Evolutionary conservation across 2,113 vertebrate species (phyloP), one percentile per base, ranked within the genome.

Genomic region (Anser brachyrhynchus): DNA sequence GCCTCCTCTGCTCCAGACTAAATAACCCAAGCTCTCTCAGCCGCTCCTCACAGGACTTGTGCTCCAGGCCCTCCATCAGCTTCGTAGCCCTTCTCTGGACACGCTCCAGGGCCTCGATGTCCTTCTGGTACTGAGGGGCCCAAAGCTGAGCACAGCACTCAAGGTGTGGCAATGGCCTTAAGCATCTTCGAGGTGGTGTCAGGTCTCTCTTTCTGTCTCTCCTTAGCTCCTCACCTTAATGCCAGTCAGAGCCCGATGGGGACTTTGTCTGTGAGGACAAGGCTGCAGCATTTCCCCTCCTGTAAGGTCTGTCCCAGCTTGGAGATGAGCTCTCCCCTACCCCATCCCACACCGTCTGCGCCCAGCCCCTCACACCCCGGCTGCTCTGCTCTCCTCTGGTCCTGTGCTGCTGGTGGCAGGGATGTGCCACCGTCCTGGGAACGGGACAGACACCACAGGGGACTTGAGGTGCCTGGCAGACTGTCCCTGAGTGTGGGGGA

Each of bases 301-400:
- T 16, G 23, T 41, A 71, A n/a, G 0, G 1, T 58, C 57, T 5
- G 9, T 84, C 65, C 28, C 49, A 51, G 5, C 16, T 17, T 4
- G n/a, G 20, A 84, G 29, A 6, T 10, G 15, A 13, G 29, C 31
- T 15, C 39, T 31, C 25, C n/a, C 20, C 31, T 31, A 41, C n/a
- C 57, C 35, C 65, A 35, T 41, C 49, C 29, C 35, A 35, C 13
- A 17, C 29, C 17, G 13, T 22, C 29, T 35, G 64, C 7, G 3
- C 20, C 31, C 31, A 18, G 2, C 7, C 29, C 41, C 17, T 71
- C 6, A 4, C 3, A 37, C 26, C 13, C 66, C 35, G 43, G 23
- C 13, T 78, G 8, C 35, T n/a, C 19, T 15, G 21, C 35, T 64
- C 35, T 72, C 20, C 57, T 57, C 39, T 35, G 49, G 31, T 35